Base-by-base conservation (phyloP, 2,888 invertebrate species). In the Nomada fucata region DNA sequence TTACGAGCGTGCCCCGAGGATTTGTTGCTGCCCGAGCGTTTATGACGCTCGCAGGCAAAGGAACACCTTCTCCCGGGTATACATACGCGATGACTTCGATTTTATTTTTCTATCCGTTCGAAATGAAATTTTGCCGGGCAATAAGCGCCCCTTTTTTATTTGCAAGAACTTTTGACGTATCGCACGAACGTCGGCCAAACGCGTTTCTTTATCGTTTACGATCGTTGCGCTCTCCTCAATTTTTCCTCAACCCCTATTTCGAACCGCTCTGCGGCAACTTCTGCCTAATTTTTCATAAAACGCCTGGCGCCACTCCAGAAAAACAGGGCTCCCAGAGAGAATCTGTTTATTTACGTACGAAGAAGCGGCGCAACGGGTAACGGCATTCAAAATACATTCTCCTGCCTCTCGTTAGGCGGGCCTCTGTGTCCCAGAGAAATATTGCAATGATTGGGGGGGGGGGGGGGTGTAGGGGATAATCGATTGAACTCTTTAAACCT, bases 301-400 rank as follows among this genome's bases (percentile, higher is more conserved):
- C 15, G 61, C 18, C 52, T 71, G 71, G 71, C 71, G 50, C 42
- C 42, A 15, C 23, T 71, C 71, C 61, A 61, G 61, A 23, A 52
- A 61, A 42, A 23, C 71, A 23, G 10, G 5, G 60, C 50, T 60
- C 36, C 47, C 70, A 50, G 23, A 23, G 36, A 52, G 61, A 36
- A 42, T 71, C 50, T 23, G 61, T 71, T 71, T 71, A 71, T 71
- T 71, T 71, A 71, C 52, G 61, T 52, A 23, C 20, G 60, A 60
- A 10, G 59, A 59, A 29, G 18, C 60, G 23, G 29, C 64, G 26
- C 23, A 7, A 10, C 59, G 60, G 0, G 13, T 15, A 68, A 68
- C 42, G 26, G 20, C 20, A 70, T 53, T 69, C 50, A 18, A 53
- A 26, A 70, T 20, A 53, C 60, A 55, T 50, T 70, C 15, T 42